Percentiles rank a stretch among this genome's conserved stretches.
Evolutionary conservation across 2,797 vertebrate genomes (phyloP).

Genomic region (Chaenodraco wilsoni): DNA sequence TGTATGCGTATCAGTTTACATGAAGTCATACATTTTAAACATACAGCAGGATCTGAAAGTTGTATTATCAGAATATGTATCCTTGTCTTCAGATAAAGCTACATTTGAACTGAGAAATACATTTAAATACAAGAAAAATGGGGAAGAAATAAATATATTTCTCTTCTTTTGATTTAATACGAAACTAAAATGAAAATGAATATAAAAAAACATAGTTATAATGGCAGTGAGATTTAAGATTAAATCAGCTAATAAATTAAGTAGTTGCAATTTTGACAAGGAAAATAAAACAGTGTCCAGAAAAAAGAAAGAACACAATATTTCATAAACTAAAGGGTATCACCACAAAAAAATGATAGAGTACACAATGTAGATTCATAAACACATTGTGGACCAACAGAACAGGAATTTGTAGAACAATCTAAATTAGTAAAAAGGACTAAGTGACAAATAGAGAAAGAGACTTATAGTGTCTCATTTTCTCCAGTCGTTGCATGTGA

Average conservation of each 20-base stretch:
- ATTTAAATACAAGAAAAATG: too few species aligned
- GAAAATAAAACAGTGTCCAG: not conserved
- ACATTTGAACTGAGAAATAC: too few species aligned
- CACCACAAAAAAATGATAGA: not conserved
- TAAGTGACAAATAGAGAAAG: constrained; percentile 49
- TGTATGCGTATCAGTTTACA: too few species aligned
- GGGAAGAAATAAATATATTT: too few species aligned
- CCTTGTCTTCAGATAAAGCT: too few species aligned
- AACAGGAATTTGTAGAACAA: constrained; percentile 24
- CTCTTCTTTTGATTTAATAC: too few species aligned
- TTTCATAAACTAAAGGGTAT: too few species aligned
- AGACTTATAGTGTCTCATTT: constrained; percentile 61
- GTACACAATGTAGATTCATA: not conserved
- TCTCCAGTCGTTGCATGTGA: constrained; percentile 70
- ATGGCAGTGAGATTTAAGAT: not conserved
- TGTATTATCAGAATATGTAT: too few species aligned
- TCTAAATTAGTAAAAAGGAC: constrained; percentile 36
- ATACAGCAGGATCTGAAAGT: too few species aligned
- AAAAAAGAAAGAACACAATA: not conserved
- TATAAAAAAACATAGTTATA: not conserved
- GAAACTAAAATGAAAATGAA: too few species aligned
- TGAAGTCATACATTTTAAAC: too few species aligned
- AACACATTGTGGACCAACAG: constrained; percentile 25
- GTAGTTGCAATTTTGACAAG: not conserved
- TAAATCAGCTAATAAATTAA: not conserved